A percentile compares a stretch with the other conserved stretches of the same genome.
Conservation (phyloP, 2,797 vertebrate species). For the Anolis apletophallus region DNA sequence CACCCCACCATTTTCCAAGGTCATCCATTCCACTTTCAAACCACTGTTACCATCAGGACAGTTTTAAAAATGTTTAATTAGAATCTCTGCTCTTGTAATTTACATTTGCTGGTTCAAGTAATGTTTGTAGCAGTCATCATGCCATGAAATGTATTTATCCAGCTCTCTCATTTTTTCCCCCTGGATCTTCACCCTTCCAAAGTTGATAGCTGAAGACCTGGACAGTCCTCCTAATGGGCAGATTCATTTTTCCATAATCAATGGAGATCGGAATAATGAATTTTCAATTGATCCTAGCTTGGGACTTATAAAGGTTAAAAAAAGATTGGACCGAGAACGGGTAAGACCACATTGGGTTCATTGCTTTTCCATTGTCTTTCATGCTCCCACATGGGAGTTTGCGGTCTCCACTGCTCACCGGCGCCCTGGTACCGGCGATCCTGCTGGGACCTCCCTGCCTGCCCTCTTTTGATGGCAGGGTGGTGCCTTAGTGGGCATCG, state of each 20-base stretch:
- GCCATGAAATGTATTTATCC: conserved; percentile 10
- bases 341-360: conserved; percentile 77
- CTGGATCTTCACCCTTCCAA: conserved; percentile 50
- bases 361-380: conserved; percentile 30
- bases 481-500: no score
- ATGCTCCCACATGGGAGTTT: no score
- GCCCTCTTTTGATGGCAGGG: no score
- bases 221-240: conserved; percentile 91
- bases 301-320: conserved; percentile 93
- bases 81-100: no score
- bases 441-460: no score
- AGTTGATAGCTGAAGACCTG: conserved; percentile 93
- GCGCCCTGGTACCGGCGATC: no score
- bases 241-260: conserved; percentile 90
- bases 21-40: no score
- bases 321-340: conserved; percentile 92
- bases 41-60: no score
- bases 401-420: no score
- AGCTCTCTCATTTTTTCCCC: conserved; percentile 41
- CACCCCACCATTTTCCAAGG: no score
- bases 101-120: no score
- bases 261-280: conserved; percentile 88
- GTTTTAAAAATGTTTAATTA: no score
- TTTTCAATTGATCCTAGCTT: conserved; percentile 89
- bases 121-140: not conserved